These are phyloP conservation scores for Chaunax sp. DNA, from an alignment of 2,797 vertebrate species.

Conservation along the genomic window DNA sequence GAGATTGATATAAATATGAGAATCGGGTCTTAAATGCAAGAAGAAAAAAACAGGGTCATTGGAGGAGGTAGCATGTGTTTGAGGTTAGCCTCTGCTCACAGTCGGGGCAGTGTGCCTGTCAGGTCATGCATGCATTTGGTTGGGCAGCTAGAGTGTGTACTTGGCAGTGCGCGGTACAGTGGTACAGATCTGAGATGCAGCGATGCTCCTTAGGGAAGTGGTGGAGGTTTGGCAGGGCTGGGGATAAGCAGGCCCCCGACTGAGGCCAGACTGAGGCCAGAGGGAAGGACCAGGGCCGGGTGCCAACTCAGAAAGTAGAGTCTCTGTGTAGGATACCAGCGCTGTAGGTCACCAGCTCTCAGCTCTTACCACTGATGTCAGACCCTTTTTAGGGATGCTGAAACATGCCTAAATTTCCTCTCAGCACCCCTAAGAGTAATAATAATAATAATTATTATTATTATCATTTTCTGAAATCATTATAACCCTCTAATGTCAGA, in stretches of 20 bases:
- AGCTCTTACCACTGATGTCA: slow-evolving; percentile 20
- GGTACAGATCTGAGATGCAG: slow-evolving; percentile 70
- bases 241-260: slow-evolving; percentile 65
- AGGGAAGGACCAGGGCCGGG: slow-evolving; percentile 63
- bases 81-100: slow-evolving; percentile 60
- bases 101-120: slow-evolving; percentile 69
- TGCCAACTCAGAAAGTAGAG: slow-evolving; percentile 72
- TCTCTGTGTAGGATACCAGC: slow-evolving; percentile 65
- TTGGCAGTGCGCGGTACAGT: slow-evolving; percentile 63
- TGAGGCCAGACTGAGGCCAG: slow-evolving; percentile 75
- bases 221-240: slow-evolving; percentile 69
- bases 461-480: too few relatives aligned
- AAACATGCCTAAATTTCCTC: too few relatives aligned
- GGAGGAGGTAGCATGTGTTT: slow-evolving; percentile 51
- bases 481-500: too few relatives aligned
- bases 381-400: too few relatives aligned
- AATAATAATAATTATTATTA: too few relatives aligned
- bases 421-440: too few relatives aligned
- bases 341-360: slow-evolving; percentile 56
- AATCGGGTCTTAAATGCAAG: slow-evolving; percentile 30
- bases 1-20: slow-evolving; percentile 33
- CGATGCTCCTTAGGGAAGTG: slow-evolving; percentile 70
- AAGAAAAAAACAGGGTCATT: slow-evolving; percentile 44
- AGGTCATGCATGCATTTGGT: slow-evolving; percentile 67
- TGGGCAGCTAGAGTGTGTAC: slow-evolving; percentile 67